Evolutionary conservation across 1,140 invertebrate species (phyloP).

Genomic region (Lithobius niger): DNA sequence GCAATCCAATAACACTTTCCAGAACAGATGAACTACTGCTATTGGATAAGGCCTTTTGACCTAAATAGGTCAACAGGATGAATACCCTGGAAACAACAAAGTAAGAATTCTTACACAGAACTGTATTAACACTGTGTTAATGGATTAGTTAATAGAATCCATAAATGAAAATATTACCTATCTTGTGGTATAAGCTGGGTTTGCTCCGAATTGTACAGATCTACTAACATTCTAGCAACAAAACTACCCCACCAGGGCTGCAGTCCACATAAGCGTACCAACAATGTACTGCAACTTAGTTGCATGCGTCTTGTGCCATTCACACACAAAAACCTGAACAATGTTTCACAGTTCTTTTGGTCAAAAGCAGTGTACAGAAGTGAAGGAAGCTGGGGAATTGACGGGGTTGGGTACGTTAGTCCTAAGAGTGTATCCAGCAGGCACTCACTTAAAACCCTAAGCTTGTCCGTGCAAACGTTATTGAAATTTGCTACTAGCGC

Average conservation of each 20-base stretch:
- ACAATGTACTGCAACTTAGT: constrained; percentile 53
- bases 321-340: constrained; percentile 55
- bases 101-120: too few species aligned
- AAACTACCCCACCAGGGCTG: constrained; percentile 80
- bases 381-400: constrained; percentile 31
- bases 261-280: constrained; percentile 61
- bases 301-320: constrained; percentile 47
- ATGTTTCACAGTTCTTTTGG: constrained; percentile 44
- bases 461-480: constrained; percentile 55
- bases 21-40: constrained; percentile 25
- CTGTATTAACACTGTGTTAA: too few species aligned
- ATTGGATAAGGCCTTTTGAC: constrained; percentile 54
- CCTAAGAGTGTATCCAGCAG: constrained; percentile 59
- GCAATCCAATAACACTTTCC: constrained; percentile 29
- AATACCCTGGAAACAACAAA: constrained; percentile 51
- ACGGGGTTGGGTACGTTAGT: constrained; percentile 33
- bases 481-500: not conserved
- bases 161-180: constrained; percentile 42
- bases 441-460: constrained; percentile 60
- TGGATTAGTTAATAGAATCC: too few species aligned
- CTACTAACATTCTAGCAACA: constrained; percentile 59
- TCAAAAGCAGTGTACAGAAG: constrained; percentile 35
- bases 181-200: constrained; percentile 68
- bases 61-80: constrained; percentile 69
- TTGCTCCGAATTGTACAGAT: constrained; percentile 62